Evolutionary conservation across 2,113 vertebrate genomes (phyloP), one percentile per base, ranked within the genome.

Genomic region (Tachysurus vachellii): DNA sequence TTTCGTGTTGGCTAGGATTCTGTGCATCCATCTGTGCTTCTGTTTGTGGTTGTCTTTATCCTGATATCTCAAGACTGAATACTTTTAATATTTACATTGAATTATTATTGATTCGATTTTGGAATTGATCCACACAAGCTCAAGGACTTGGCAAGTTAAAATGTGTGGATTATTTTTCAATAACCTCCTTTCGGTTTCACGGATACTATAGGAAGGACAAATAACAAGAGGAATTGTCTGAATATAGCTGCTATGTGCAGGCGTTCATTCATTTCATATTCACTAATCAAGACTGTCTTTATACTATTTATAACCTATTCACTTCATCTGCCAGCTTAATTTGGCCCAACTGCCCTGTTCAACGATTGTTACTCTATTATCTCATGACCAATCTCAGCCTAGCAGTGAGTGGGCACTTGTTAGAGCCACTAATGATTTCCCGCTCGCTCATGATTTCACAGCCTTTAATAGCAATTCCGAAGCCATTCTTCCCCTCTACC

Each of bases 351-450:
- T 77, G 26, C n/a, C 75, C 47, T 54, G 26, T 54, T 54, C 50
- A 77, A 28, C 26, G 16, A 47, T 77, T 77, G 26, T 53, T 54
- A 77, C 54, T 77, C 50, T 77, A 54, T 77, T 54, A 54, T 77
- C 26, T 54, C 75, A 28, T 77, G 50, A 77, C 50, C 50, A 16
- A 28, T 47, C 71, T 26, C 42, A 75, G 36, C 21, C 47, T 75
- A 75, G 71, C 3, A 13, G 10, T 54, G 50, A 54, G 50, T 54
- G 50, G 50, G 26, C 75, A 54, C 75, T 28, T 28, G 75, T 53
- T 77, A 28, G 50, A 77, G 26, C 47, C 75, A 77, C 75, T 77
- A 77, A 77, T 77, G 75, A 26, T 77, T 26, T 77, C 14, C 5
- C 6, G 5, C n/a, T 75, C 71, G 26, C 44, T 76, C 28, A 28